These are phyloP conservation scores for Lordiphosa andalusiaca DNA, from an alignment of 2,888 invertebrate genomes.

Conservation along the genomic window DNA sequence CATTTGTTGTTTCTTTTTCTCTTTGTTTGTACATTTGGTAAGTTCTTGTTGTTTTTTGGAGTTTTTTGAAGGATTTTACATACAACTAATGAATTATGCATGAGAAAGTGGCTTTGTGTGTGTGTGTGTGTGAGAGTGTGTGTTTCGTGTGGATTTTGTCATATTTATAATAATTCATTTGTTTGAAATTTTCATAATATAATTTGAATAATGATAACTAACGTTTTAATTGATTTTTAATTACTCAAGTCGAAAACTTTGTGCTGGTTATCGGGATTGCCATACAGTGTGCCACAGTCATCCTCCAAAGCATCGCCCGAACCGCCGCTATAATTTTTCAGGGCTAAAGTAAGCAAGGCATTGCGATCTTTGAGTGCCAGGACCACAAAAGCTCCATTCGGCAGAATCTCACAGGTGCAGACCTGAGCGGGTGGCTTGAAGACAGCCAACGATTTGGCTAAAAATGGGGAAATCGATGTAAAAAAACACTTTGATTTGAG, in stretches of 20 bases:
- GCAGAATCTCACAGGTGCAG: conserved; percentile 88
- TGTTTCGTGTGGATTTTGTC: neutral
- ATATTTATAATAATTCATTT: conserved; percentile 28
- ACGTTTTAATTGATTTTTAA: conserved; percentile 70
- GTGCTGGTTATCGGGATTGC: conserved; percentile 83
- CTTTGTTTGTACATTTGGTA: conserved; percentile 66
- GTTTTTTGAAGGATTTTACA: conserved; percentile 63
- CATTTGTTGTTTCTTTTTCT: conserved; percentile 37
- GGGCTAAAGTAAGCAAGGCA: conserved; percentile 84
- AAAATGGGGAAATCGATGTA: conserved; percentile 41
- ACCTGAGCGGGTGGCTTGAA: conserved; percentile 89
- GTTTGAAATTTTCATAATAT: conserved; percentile 37
- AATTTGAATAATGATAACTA: conserved; percentile 75
- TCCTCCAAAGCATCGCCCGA: conserved; percentile 69
- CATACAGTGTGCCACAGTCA: conserved; percentile 79
- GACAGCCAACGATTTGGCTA: conserved; percentile 89
- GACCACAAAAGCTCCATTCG: conserved; percentile 86
- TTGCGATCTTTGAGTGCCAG: conserved; percentile 85
- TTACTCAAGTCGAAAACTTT: conserved; percentile 82
- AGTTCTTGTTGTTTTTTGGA: conserved; percentile 31
- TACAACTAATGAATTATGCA: conserved; percentile 72
- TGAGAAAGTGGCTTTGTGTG: conserved; percentile 56
- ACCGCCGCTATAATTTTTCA: conserved; percentile 79
- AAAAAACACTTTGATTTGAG: neutral
- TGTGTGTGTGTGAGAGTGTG: conserved; percentile 55